phyloP scores from a whole-genome alignment of 2,888 invertebrate genomes.

The Cosmia trapezina region DNA sequence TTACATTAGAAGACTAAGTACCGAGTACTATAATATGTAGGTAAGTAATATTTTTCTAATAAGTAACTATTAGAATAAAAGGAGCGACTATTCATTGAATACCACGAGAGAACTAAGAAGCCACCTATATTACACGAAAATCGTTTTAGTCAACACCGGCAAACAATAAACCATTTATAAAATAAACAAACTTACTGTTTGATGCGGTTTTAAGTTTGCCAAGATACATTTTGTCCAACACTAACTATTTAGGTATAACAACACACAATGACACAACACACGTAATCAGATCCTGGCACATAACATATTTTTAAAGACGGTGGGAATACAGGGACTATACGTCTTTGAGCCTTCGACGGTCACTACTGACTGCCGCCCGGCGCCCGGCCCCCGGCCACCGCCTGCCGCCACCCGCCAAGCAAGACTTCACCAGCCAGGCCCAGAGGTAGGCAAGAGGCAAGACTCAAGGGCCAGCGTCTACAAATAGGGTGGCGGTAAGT shows the following conservation, averaged over 20 bases:
- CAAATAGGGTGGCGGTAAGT: slow-evolving; percentile 30
- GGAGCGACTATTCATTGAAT: neutral
- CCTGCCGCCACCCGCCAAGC: no score
- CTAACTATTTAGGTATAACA: slow-evolving; percentile 14
- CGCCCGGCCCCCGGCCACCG: no score
- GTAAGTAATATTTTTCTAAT: neutral
- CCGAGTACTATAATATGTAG: no score
- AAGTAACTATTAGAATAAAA: neutral
- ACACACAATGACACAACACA: slow-evolving; percentile 27
- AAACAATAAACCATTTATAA: neutral
- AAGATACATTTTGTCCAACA: slow-evolving; percentile 75
- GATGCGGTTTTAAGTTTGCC: slow-evolving; percentile 80
- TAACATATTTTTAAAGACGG: slow-evolving; percentile 30
- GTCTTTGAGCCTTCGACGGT: slow-evolving; percentile 55
- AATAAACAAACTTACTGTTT: slow-evolving; percentile 76
- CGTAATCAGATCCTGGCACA: slow-evolving; percentile 32
- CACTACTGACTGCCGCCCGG: slow-evolving; percentile 44
- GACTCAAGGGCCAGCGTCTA: slow-evolving; percentile 9
- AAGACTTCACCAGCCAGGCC: no score
- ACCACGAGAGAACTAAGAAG: neutral
- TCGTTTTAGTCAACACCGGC: slow-evolving; percentile 6
- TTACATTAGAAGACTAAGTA: neutral
- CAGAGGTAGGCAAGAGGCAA: no score
- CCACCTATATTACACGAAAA: neutral
- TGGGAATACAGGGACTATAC: slow-evolving; percentile 22